Evolutionary conservation across 2,113 vertebrate genomes (phyloP).

Genomic region (Tachysurus fulvidraco): DNA sequence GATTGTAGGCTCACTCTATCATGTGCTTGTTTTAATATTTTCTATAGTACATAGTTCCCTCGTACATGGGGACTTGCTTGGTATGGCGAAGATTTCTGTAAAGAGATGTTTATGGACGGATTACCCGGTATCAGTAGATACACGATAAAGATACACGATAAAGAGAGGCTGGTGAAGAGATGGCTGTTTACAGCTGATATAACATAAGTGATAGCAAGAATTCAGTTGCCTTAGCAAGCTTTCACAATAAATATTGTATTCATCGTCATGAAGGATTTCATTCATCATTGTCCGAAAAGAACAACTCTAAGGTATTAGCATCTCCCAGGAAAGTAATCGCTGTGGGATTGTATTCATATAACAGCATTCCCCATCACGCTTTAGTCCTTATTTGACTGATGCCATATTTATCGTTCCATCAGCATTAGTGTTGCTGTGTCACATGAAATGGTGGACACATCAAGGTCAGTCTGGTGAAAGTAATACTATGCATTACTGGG

Average conservation of each 20-base stretch:
- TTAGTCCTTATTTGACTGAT: conserved; percentile 51
- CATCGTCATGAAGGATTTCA: background rate
- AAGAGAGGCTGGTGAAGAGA: background rate
- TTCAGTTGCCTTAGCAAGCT: background rate
- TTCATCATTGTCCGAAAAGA: background rate
- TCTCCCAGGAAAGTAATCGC: background rate
- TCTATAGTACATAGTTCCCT: background rate
- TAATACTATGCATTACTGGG: conserved; percentile 69
- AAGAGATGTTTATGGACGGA: background rate
- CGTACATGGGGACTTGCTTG: background rate
- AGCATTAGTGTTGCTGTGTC: conserved; percentile 59
- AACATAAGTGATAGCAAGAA: background rate
- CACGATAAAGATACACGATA: background rate
- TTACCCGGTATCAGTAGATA: too few relatives aligned
- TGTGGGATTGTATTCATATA: background rate
- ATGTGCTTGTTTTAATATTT: background rate
- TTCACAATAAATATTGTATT: background rate
- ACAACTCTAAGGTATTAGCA: background rate
- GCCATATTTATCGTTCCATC: conserved; percentile 60
- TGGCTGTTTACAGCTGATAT: background rate
- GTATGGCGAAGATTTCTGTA: background rate
- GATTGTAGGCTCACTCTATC: background rate
- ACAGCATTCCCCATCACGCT: background rate
- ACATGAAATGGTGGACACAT: conserved; percentile 62
- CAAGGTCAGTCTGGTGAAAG: conserved; percentile 69